Percentiles rank a stretch among this genome's conserved stretches.
Conservation (phyloP, 2,888 invertebrate species). For the Spodoptera littoralis region DNA sequence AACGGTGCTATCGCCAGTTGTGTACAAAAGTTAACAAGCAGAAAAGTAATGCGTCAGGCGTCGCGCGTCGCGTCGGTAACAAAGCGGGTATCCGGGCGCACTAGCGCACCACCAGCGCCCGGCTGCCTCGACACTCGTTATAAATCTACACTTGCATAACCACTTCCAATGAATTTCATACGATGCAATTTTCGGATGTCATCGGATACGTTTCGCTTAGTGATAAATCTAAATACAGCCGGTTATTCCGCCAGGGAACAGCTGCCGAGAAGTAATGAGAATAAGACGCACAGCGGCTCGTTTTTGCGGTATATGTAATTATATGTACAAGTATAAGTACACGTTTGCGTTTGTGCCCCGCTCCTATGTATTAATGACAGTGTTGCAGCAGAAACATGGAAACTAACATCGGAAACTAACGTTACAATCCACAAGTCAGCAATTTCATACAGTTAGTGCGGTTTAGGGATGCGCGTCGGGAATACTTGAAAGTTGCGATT, state of each 20-base stretch:
- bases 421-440: constrained; percentile 63
- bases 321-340: constrained; percentile 59
- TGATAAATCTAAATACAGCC: constrained; percentile 53
- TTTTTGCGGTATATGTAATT: constrained; percentile 61
- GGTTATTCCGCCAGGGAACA: constrained; percentile 55
- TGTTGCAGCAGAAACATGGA: constrained; percentile 61
- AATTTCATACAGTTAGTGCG: constrained; percentile 77
- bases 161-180: constrained; percentile 62
- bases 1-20: constrained; percentile 52
- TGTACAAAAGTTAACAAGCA: constrained; percentile 54
- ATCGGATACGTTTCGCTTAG: constrained; percentile 52
- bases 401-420: constrained; percentile 55
- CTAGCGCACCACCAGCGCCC: constrained; percentile 6
- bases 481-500: constrained; percentile 68
- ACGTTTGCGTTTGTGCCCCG: constrained; percentile 64
- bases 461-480: constrained; percentile 73
- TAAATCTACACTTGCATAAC: constrained; percentile 67
- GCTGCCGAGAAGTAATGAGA: constrained; percentile 57
- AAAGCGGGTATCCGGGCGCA: constrained; percentile 31
- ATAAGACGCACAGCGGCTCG: constrained; percentile 50
- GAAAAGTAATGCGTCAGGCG: constrained; percentile 51
- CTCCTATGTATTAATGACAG: constrained; percentile 72
- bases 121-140: constrained; percentile 49
- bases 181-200: constrained; percentile 55
- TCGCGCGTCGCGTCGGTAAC: constrained; percentile 38